Base-by-base conservation (phyloP, 2,888 invertebrate genomes). In the Torymus texanus region DNA sequence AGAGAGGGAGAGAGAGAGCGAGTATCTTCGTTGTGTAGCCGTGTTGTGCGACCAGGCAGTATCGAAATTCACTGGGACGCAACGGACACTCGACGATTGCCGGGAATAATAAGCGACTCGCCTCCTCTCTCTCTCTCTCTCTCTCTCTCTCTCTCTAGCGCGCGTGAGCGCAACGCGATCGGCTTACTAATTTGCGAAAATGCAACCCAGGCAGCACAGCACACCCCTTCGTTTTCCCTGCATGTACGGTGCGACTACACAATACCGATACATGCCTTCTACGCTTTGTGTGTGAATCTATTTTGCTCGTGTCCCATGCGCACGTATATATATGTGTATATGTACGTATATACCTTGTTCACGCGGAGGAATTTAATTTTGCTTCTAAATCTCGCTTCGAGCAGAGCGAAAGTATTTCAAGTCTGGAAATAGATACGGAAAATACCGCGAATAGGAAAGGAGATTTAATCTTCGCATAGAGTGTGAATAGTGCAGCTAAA, bases 101-200 rank as follows among this genome's bases (percentile, higher is more conserved):
- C 11, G 59, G 21, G 67, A 73, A 66, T 78, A 73, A 67, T 78
- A 73, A 73, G 72, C 78, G 62, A 51, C 41, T 41, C 41, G 41
- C 41, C n/a, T n/a, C n/a, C n/a, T n/a, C n/a, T n/a, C n/a, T n/a
- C n/a, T n/a, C n/a, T n/a, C n/a, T n/a, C n/a, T 0, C 29, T 8
- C 41, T 41, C 41, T 8, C 41, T 41, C 41, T 41, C 41, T 41
- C 41, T 41, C 41, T 41, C 41, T 41, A 41, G 5, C 29, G 67
- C 13, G 16, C n/a, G n/a, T 18, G 62, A 29, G 51, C 10, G 65
- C 29, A 72, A 76, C 62, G 50, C 67, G 76, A 71, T 62, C 72
- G 67, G 55, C 72, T 80, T 72, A 76, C 53, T 76, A 76, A 76
- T 80, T 76, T 76, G 71, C 18, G 63, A 76, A 68, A 76, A 73